Evolutionary conservation across 2,113 vertebrate species (phyloP).

Genomic region (Thunnus thynnus): DNA sequence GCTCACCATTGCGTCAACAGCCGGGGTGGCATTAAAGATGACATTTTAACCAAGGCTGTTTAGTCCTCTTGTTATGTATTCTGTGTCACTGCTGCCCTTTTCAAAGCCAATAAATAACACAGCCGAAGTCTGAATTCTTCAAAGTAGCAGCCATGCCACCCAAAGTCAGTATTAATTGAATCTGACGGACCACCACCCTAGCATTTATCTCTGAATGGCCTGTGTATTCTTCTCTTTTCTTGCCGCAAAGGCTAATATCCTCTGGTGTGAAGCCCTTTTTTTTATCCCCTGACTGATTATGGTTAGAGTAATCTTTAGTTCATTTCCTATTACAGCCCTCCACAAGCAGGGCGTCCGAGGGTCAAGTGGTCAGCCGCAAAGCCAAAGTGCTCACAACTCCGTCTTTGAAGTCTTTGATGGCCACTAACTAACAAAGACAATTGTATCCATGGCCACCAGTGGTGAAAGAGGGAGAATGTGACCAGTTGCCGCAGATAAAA

Average conservation of each 20-base stretch:
- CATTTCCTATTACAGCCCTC: conserved; percentile 76
- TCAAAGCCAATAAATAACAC: conserved; percentile 39
- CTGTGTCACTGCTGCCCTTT: conserved; percentile 62
- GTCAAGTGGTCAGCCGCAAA: conserved; percentile 82
- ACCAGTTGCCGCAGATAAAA: conserved; percentile 47
- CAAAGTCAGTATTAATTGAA: conserved; percentile 77
- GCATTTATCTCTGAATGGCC: conserved; percentile 61
- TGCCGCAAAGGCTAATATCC: conserved; percentile 65
- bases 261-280: conserved; percentile 49
- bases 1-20: conserved; percentile 9
- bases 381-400: conserved; percentile 61
- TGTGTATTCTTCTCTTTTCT: conserved; percentile 41
- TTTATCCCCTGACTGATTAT: conserved; percentile 60
- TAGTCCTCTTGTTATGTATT: conserved; percentile 51
- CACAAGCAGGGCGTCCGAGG: conserved; percentile 53
- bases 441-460: conserved; percentile 79
- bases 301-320: conserved; percentile 74
- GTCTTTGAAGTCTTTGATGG: conserved; percentile 81
- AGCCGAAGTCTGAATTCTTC: conserved; percentile 39
- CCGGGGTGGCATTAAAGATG: conserved; percentile 61
- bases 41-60: conserved; percentile 71
- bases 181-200: conserved; percentile 69
- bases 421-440: conserved; percentile 74
- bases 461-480: conserved; percentile 78
- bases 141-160: conserved; percentile 64